phyloP scores from a whole-genome alignment of 2,888 invertebrate genomes.

The Serrognathus titanus region DNA sequence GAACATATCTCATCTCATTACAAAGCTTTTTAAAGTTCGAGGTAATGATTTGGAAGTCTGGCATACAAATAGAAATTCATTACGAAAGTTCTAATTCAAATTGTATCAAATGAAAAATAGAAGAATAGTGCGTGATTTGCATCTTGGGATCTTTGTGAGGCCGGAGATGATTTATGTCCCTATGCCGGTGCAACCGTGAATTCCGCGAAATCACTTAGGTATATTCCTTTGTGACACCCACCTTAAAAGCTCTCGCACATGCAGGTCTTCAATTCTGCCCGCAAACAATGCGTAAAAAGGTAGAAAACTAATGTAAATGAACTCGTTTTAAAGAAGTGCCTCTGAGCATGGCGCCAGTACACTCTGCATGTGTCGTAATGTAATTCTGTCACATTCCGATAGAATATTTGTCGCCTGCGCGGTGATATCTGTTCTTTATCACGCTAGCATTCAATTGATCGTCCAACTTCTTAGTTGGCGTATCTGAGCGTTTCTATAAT shows the following conservation, averaged over 20 bases:
- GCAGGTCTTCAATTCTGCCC: too few species aligned
- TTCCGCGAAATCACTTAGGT: not conserved
- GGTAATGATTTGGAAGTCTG: too few species aligned
- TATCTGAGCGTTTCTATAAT: too few species aligned
- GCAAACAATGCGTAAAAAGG: too few species aligned
- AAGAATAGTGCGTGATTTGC: not conserved
- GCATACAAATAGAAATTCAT: too few species aligned
- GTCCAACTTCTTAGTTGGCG: too few species aligned
- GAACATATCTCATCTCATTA: too few species aligned
- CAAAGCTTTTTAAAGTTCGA: too few species aligned
- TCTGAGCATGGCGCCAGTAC: not conserved
- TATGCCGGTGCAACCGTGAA: not conserved
- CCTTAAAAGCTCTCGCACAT: not conserved
- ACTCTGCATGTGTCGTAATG: not conserved
- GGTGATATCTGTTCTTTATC: not conserved
- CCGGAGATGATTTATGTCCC: not conserved
- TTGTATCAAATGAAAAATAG: not conserved
- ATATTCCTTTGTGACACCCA: not conserved
- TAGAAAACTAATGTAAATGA: too few species aligned
- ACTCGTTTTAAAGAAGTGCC: not conserved
- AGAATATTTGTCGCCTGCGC: not conserved
- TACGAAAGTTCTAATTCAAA: not conserved
- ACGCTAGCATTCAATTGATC: too few species aligned
- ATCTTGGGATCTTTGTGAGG: not conserved
- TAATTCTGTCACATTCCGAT: constrained; percentile 1